phyloP scores from a whole-genome alignment of 2,888 invertebrate genomes.

The Didymodactylos carnosus region DNA sequence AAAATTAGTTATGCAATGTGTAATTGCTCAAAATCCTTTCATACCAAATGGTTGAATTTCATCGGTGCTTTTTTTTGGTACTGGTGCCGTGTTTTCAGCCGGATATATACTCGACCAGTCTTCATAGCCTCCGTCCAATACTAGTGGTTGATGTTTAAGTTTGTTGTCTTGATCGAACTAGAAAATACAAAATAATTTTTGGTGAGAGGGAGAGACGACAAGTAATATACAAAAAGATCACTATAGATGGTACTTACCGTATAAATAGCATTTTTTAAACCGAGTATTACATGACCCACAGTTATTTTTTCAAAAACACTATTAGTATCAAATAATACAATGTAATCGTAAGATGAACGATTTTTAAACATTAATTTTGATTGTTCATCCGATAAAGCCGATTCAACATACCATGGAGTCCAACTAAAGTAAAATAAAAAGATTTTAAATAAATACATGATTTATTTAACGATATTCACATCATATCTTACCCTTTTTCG shows the following conservation, averaged over 20 bases:
- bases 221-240: too few relatives aligned
- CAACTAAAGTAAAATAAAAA: neutral
- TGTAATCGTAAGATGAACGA: conserved; percentile 1
- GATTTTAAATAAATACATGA: neutral
- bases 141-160: conserved; percentile 9
- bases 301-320: neutral
- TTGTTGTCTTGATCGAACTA: neutral
- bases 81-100: neutral
- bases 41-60: neutral
- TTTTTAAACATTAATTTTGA: neutral
- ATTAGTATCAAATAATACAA: conserved; percentile 4
- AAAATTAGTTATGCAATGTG: too few relatives aligned
- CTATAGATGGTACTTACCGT: neutral
- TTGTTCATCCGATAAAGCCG: neutral
- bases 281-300: neutral
- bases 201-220: too few relatives aligned
- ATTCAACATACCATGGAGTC: neutral
- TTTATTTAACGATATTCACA: too few relatives aligned
- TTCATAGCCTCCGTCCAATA: conserved; percentile 8
- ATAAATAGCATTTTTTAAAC: neutral
- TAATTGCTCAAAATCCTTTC: neutral
- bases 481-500: neutral
- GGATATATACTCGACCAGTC: conserved; percentile 7
- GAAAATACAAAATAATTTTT: neutral
- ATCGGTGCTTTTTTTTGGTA: neutral